Conservation (phyloP, 2,888 invertebrate species). For the Cecidostiba fungosa region DNA sequence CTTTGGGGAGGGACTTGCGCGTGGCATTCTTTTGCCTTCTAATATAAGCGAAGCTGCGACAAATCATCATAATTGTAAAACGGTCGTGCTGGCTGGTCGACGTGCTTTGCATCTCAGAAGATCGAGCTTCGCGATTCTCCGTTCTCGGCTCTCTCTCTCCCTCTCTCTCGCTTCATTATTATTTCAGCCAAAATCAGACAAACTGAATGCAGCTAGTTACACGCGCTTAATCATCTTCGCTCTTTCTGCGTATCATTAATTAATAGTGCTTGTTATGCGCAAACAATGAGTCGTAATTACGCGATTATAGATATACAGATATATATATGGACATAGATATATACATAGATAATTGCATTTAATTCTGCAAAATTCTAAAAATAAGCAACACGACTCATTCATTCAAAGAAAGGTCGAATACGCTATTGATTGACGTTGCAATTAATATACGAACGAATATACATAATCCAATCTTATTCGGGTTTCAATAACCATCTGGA, state of each 20-base stretch:
- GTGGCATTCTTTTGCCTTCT: slow-evolving; percentile 26
- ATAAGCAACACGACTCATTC: neutral
- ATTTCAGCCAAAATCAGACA: slow-evolving; percentile 58
- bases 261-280: slow-evolving; percentile 54
- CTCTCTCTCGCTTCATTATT: slow-evolving; percentile 49
- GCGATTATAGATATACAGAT: neutral
- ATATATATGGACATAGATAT: neutral
- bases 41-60: slow-evolving; percentile 38
- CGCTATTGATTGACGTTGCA: neutral
- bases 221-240: slow-evolving; percentile 58
- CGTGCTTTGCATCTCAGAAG: slow-evolving; percentile 58
- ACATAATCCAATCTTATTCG: neutral
- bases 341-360: too few relatives aligned
- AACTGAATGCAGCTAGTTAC: slow-evolving; percentile 55
- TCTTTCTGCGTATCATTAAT: slow-evolving; percentile 55
- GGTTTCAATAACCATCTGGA: slow-evolving; percentile 12
- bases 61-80: slow-evolving; percentile 65
- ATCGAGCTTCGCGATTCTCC: slow-evolving; percentile 47
- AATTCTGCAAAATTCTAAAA: too few relatives aligned
- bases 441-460: neutral
- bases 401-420: slow-evolving; percentile 21
- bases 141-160: slow-evolving; percentile 27
- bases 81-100: slow-evolving; percentile 48
- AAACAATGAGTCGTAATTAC: slow-evolving; percentile 55
- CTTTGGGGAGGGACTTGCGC: slow-evolving; percentile 8